These are phyloP conservation scores for Lymantria dispar DNA, from an alignment of 2,888 invertebrate genomes.

Conservation along the genomic window DNA sequence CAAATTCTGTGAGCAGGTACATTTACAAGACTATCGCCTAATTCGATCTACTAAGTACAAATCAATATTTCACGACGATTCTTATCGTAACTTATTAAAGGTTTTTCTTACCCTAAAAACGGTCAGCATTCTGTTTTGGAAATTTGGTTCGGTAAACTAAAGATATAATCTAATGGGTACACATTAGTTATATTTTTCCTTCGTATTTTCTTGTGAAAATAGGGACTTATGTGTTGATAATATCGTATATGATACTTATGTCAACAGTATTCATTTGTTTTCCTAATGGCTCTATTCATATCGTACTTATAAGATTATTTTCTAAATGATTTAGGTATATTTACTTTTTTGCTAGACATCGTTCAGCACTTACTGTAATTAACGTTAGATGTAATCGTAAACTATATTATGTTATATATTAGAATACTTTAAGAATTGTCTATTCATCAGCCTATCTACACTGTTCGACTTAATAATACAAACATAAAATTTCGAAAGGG, in stretches of 20 bases:
- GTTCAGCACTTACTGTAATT: slow-evolving; percentile 66
- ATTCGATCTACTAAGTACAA: background rate
- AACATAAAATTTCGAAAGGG: too few relatives aligned
- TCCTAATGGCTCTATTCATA: slow-evolving; percentile 32
- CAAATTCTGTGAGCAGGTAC: too few relatives aligned
- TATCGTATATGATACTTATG: slow-evolving; percentile 15
- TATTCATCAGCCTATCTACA: too few relatives aligned
- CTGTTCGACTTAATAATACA: too few relatives aligned
- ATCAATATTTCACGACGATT: slow-evolving; percentile 8
- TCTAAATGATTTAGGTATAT: slow-evolving; percentile 42
- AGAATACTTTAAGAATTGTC: background rate
- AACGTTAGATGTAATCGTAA: slow-evolving; percentile 25
- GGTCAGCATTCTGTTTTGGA: slow-evolving; percentile 3
- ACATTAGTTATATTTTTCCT: slow-evolving; percentile 1
- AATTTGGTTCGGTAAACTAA: slow-evolving; percentile 5
- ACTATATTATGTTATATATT: background rate
- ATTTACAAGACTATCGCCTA: too few relatives aligned
- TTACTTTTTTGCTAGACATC: slow-evolving; percentile 52
- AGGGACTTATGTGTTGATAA: slow-evolving; percentile 1
- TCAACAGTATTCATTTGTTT: slow-evolving; percentile 30
- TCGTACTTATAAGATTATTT: slow-evolving; percentile 36
- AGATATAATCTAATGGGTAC: slow-evolving; percentile 4
- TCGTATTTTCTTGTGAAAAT: background rate
- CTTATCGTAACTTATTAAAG: slow-evolving; percentile 4
- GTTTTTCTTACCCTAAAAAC: background rate